Base-by-base conservation (phyloP, 2,888 invertebrate genomes). In the Candidula unifasciata region DNA sequence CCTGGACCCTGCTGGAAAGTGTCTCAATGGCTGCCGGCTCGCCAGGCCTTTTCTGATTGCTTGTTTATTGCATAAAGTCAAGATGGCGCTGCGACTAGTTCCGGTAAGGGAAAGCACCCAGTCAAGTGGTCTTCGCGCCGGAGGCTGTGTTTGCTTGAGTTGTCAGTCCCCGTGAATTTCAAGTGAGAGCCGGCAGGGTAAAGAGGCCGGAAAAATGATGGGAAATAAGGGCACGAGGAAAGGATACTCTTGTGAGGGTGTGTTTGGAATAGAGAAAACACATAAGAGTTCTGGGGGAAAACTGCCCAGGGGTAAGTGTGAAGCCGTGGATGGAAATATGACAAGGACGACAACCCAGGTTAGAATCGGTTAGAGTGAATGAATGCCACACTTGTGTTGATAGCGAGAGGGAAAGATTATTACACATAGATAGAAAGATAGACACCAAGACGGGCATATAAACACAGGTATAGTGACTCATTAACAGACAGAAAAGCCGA, bases 61-160 rank as follows among this genome's bases (percentile, higher is more conserved):
- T 68, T 82, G 82, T 82, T 82, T 77, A 82, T 82, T 82, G 77
- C 82, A 82, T 82, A 82, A 82, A 82, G 82, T 82, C 82, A 82
- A 82, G 77, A 82, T 82, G 82, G 82, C 82, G 76, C 76, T 77
- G 37, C 30, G 68, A 66, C 60, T 21, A 82, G 66, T 66, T 82
- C 76, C 82, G 82, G 82, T 54, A 68, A 52, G 82, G 82, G 77
- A 68, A 76, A 77, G 82, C 76, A 82, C 54, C 77, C 68, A 76
- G 82, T 82, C 82, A 82, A 82, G 82, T 77, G 82, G 77, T 66
- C 52, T 68, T 82, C 68, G 52, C 74, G 82, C 82, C 37, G 35
- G 73, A 66, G 82, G 82, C 82, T 66, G 76, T 77, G 82, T 82
- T 82, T 82, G 82, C 77, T 76, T 33, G 82, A 82, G 82, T 77